Evolutionary conservation across 2,888 invertebrate species (phyloP), one percentile per base, ranked within the genome.

Genomic region (Tenthredo scrophulariae): DNA sequence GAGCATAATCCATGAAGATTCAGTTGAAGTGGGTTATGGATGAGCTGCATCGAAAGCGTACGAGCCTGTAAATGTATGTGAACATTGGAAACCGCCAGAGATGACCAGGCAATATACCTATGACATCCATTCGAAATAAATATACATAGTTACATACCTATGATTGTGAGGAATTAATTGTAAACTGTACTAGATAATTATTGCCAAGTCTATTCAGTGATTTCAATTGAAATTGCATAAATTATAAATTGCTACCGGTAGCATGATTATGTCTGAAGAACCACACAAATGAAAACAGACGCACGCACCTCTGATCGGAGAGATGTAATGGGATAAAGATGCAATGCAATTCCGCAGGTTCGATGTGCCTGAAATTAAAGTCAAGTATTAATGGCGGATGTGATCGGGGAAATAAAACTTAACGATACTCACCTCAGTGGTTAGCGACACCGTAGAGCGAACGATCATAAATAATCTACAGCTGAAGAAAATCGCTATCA

Each of bases 41-140:
- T 83, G 18, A 85, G 29, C 54, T 85, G 85, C 37, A 84, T 65
- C 26, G 74, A 77, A n/a, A 85, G 79, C 15, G 75, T 70, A 22
- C 67, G 77, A 65, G 79, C 54, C 85, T 85, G 84, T 37, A 33
- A 54, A 77, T 29, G 22, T 77, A 7, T 22, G 43, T 26, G 9
- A 26, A n/a, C n/a, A 46, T 26, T 33, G 18, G 6, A 18, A 79
- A 54, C 54, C 33, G 43, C 2, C 67, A 74, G 22, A 58, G 58
- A 58, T 58, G 1, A 58, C 10, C 7, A 58, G 22, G 22, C n/a
- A 22, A 54, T n/a, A 33, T 15, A 72, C 37, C 22, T 37, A 7
- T 72, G 3, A 7, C 13, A 65, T n/a, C 15, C 13, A 65, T 26
- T 26, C 10, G 6, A 5, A 65, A 10, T 26, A 29, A 65, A 40